Conservation (phyloP, 53 echinoderm and acorn worm genomes). For the Zoroaster sp. region DNA sequence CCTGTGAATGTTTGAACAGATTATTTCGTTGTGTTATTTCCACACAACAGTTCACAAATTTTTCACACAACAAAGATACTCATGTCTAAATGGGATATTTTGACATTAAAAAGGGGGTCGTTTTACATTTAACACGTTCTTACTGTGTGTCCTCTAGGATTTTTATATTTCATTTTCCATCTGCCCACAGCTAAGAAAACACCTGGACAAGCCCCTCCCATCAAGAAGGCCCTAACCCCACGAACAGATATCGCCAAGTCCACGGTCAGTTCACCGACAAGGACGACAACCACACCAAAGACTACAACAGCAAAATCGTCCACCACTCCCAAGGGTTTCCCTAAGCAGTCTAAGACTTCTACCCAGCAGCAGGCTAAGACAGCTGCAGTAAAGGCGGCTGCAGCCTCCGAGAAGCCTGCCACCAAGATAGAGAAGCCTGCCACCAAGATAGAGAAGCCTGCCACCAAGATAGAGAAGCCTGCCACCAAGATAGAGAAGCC, state of each 20-base stretch:
- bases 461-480: background rate
- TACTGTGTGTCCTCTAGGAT: no score
- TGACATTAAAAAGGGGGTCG: no score
- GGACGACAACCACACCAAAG: conserved; percentile 52
- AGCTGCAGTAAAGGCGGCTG: background rate
- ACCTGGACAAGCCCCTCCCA: conserved; percentile 68
- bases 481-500: background rate
- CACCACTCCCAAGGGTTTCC: conserved; percentile 29
- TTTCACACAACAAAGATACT: no score
- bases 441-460: background rate
- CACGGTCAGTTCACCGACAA: conserved; percentile 56
- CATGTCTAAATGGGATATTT: no score
- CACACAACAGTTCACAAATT: no score
- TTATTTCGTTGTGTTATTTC: no score
- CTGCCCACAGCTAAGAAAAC: conserved; percentile 42
- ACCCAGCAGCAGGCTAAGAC: background rate
- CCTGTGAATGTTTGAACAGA: no score
- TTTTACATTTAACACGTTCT: no score
- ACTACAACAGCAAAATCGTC: background rate
- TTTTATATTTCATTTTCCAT: background rate
- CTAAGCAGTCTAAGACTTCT: conserved; percentile 6
- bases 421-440: background rate
- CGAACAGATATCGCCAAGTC: conserved; percentile 50
- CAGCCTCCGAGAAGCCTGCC: background rate
- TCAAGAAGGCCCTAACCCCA: conserved; percentile 94